Conservation (phyloP, 2,113 vertebrate genomes). For the Corythoichthys haematopterus region DNA sequence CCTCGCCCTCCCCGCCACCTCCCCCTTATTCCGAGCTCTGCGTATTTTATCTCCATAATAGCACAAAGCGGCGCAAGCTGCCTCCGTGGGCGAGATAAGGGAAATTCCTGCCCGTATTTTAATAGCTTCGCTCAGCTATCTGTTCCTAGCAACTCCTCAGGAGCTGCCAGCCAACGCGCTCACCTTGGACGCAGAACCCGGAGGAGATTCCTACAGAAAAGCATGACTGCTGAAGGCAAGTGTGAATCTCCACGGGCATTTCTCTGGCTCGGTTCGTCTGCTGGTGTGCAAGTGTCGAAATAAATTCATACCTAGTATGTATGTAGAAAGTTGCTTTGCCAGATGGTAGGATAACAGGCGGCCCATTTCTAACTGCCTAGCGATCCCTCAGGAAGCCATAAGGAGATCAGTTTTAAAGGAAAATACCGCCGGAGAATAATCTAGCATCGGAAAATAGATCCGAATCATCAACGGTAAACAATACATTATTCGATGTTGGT, state of each 20-base stretch:
- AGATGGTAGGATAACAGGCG: constrained; percentile 4
- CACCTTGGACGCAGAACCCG: constrained; percentile 77
- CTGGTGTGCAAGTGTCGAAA: constrained; percentile 4
- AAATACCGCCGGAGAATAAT: neutral
- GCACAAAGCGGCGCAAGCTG: constrained; percentile 76
- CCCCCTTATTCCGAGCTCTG: constrained; percentile 66
- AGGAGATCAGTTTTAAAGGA: neutral
- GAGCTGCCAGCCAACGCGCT: constrained; percentile 73
- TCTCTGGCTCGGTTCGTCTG: neutral
- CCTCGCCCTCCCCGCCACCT: constrained; percentile 43
- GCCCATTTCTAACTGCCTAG: neutral
- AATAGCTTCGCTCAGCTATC: constrained; percentile 85
- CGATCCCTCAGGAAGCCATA: constrained; percentile 1
- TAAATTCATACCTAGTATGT: constrained; percentile 4
- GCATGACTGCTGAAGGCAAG: constrained; percentile 45
- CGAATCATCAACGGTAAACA: neutral
- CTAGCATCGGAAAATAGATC: neutral
- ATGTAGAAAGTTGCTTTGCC: neutral
- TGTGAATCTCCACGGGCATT: constrained; percentile 7
- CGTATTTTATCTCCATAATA: constrained; percentile 83
- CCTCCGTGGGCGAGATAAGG: constrained; percentile 70
- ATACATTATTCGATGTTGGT: neutral
- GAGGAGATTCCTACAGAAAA: constrained; percentile 75
- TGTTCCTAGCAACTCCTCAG: constrained; percentile 76
- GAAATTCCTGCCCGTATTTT: constrained; percentile 79